Conservation (phyloP, 2,888 invertebrate genomes). For the Epicampocera succincta region DNA sequence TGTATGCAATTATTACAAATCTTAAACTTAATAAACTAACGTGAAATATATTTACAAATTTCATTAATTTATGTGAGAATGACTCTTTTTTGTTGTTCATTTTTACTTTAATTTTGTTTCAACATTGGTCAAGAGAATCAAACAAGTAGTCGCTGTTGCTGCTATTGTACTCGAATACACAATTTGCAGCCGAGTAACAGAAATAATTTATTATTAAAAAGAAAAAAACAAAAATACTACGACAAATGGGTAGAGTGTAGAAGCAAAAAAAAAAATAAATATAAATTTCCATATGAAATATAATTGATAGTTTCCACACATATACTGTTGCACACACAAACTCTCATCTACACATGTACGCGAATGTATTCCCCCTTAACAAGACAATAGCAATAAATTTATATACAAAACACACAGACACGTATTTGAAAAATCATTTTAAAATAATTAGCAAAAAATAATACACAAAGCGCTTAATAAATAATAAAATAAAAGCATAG, state of each 20-base stretch:
- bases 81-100: conserved; percentile 10
- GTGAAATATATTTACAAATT: conserved; percentile 44
- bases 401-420: neutral
- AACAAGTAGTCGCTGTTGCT: conserved; percentile 62
- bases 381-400: conserved; percentile 17
- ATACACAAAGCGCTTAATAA: conserved; percentile 48
- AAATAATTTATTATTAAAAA: conserved; percentile 52
- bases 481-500: conserved; percentile 38
- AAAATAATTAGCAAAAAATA: conserved; percentile 62
- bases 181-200: conserved; percentile 29
- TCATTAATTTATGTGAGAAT: conserved; percentile 41
- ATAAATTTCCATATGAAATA: conserved; percentile 70
- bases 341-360: neutral
- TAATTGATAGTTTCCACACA: conserved; percentile 72
- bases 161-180: conserved; percentile 26
- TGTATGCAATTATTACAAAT: conserved; percentile 62
- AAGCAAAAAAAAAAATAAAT: conserved; percentile 60
- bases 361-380: neutral
- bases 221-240: conserved; percentile 30
- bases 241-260: conserved; percentile 55
- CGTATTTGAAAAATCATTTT: conserved; percentile 36
- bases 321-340: conserved; percentile 10
- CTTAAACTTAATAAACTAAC: conserved; percentile 47
- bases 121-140: conserved; percentile 66
- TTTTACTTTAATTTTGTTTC: conserved; percentile 30